phyloP scores from a whole-genome alignment of 2,797 vertebrate species.

The Chloroceryle amazona region DNA sequence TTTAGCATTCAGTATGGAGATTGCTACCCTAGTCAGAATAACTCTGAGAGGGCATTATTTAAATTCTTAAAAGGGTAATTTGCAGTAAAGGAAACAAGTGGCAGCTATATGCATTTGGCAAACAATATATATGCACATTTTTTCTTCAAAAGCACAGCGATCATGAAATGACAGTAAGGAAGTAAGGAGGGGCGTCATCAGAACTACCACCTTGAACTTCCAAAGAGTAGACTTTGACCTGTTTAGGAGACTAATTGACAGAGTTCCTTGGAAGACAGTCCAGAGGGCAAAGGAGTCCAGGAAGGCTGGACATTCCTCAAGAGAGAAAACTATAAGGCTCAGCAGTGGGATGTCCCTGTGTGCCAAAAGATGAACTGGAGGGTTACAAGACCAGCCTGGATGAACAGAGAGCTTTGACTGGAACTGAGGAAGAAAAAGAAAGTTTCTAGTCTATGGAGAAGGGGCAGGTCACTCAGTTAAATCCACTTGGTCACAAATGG shows the following conservation, averaged over 20 bases:
- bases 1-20: neutral
- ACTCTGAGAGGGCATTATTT: neutral
- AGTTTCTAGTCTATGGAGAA: neutral
- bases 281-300: no score
- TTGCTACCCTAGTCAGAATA: neutral
- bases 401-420: neutral
- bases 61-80: neutral
- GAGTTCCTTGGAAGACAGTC: no score
- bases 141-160: neutral
- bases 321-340: no score
- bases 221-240: no score
- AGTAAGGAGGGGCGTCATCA: no score
- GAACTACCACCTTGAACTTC: no score
- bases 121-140: neutral
- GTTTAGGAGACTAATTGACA: no score
- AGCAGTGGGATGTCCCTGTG: neutral
- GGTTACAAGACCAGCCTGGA: neutral
- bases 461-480: neutral
- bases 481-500: no score
- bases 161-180: no score
- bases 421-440: neutral
- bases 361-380: neutral
- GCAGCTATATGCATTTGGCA: neutral
- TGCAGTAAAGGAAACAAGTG: neutral
- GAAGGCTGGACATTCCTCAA: no score